Evolutionary conservation across 2,797 vertebrate genomes (phyloP).

Genomic region (Heliangelus exortis): DNA sequence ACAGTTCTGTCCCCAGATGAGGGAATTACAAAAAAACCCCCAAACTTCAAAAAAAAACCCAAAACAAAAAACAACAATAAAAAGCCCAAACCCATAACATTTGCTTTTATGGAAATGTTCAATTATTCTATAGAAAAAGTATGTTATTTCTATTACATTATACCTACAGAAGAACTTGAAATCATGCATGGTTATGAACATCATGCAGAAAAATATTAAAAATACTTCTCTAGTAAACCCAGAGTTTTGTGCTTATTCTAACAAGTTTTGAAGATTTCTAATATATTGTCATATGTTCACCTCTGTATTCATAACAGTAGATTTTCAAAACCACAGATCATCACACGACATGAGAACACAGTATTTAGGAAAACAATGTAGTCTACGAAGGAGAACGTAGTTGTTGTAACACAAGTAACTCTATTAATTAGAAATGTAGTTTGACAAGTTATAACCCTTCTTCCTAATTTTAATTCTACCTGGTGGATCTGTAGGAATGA

Average conservation of each 20-base stretch:
- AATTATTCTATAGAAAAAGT: not conserved
- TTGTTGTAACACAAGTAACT: slow-evolving; percentile 12
- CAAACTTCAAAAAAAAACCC: too few relatives aligned
- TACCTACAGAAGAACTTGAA: not conserved
- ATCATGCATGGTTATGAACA: not conserved
- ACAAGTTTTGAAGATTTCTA: not conserved
- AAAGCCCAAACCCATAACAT: too few relatives aligned
- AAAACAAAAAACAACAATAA: too few relatives aligned
- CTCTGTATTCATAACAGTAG: not conserved
- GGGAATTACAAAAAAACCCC: not conserved
- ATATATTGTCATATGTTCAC: not conserved
- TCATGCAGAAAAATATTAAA: not conserved
- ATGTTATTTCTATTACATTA: not conserved
- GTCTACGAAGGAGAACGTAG: not conserved
- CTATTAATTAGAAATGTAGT: slow-evolving; percentile 62
- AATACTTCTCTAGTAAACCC: not conserved
- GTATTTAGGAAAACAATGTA: not conserved
- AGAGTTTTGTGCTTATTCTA: not conserved
- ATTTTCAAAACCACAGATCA: not conserved
- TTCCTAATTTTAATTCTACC: slow-evolving; percentile 73
- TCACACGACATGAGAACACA: not conserved
- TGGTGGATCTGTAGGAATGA: slow-evolving; percentile 69
- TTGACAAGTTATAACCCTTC: slow-evolving; percentile 68
- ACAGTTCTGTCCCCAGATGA: not conserved
- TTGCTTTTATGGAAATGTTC: not conserved